A percentile compares a stretch with the other conserved stretches of the same genome.
Evolutionary conservation across 1,140 invertebrate species (phyloP).

Genomic region (roundworm (Caenorhabditis elegans)): DNA sequence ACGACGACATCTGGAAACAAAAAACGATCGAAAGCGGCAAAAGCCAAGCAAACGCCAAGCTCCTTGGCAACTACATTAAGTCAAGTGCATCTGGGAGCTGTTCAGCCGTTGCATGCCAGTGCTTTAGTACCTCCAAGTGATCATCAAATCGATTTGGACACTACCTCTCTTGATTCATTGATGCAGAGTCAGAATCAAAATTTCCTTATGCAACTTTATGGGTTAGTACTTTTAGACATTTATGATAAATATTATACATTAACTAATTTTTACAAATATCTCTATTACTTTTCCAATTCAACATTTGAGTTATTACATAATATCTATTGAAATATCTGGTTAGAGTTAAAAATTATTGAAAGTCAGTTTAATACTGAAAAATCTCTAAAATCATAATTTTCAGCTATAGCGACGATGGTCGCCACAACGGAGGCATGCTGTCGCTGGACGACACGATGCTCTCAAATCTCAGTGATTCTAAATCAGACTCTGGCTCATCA

Average conservation of each 20-base stretch:
- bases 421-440: neutral
- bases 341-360: too few species aligned
- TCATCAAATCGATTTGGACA: slow-evolving; percentile 48
- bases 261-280: too few species aligned
- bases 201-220: slow-evolving; percentile 45
- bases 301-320: too few species aligned
- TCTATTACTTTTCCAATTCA: too few species aligned
- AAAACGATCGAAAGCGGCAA: neutral
- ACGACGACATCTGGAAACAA: neutral
- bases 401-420: slow-evolving; percentile 23
- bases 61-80: neutral
- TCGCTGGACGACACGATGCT: neutral
- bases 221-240: neutral
- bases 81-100: slow-evolving; percentile 18
- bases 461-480: neutral
- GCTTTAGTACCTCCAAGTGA: slow-evolving; percentile 42
- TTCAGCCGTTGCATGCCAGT: neutral
- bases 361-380: neutral
- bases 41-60: neutral
- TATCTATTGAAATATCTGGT: too few species aligned
- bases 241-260: neutral
- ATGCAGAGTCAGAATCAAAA: slow-evolving; percentile 46
- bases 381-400: slow-evolving; percentile 15
- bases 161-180: slow-evolving; percentile 38
- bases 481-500: slow-evolving; percentile 13